These are phyloP conservation scores for Semnornis frantzii DNA, from an alignment of 2,113 vertebrate species.

Conservation along the genomic window DNA sequence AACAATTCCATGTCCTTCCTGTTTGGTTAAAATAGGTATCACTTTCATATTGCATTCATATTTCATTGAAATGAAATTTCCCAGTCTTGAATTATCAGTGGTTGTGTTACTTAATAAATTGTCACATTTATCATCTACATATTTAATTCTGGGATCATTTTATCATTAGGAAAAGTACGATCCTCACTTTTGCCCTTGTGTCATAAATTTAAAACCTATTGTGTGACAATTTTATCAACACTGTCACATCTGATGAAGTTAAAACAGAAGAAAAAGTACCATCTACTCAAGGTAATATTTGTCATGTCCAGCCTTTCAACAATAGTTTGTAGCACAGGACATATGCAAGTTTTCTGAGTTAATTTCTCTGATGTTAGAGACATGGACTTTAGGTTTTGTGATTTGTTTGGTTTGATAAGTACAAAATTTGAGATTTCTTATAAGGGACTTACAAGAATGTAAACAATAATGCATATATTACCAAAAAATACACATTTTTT, in stretches of 20 bases:
- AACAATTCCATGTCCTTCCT: too few relatives aligned
- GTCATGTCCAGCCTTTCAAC: not conserved
- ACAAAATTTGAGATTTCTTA: not conserved
- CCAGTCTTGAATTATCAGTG: not conserved
- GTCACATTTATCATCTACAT: constrained; percentile 28
- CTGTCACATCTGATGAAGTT: constrained; percentile 15
- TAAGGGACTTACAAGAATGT: not conserved
- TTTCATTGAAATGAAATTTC: not conserved
- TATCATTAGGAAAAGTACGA: not conserved
- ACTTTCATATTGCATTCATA: not conserved
- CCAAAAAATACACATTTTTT: not conserved
- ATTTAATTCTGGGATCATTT: not conserved
- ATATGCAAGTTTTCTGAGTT: not conserved
- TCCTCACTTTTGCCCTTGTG: constrained; percentile 34
- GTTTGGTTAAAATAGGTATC: not conserved
- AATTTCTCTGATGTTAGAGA: not conserved
- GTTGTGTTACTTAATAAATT: constrained; percentile 7
- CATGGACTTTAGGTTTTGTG: not conserved
- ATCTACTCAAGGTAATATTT: not conserved
- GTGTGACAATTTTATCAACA: constrained; percentile 35
- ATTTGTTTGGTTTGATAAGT: not conserved
- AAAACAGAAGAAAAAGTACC: not conserved
- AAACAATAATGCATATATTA: not conserved
- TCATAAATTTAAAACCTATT: constrained; percentile 36
- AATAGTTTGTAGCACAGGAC: not conserved